phyloP scores from a whole-genome alignment of 2,797 vertebrate genomes.

The Tamandua tetradactyla region DNA sequence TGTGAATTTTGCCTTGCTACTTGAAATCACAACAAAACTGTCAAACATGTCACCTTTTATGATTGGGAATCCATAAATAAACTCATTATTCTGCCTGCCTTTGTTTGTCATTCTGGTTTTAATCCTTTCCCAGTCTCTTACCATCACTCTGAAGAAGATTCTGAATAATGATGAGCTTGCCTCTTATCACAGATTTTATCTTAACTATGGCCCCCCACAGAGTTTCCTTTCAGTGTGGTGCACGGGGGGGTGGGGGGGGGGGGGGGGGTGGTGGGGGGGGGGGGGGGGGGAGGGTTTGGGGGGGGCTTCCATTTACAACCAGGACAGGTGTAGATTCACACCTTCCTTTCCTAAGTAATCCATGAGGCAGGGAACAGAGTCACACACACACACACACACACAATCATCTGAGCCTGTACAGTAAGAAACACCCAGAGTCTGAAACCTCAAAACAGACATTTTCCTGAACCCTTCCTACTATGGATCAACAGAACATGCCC shows the following conservation, averaged over 20 bases:
- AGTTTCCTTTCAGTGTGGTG: background rate
- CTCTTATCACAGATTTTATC: background rate
- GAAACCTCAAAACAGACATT: background rate
- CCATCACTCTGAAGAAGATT: background rate
- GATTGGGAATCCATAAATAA: background rate
- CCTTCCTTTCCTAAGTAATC: background rate
- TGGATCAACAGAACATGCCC: background rate
- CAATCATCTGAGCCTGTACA: background rate
- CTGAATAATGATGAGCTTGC: background rate
- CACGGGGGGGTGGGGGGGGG: background rate
- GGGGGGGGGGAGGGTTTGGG: no score
- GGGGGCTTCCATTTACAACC: accelerated
- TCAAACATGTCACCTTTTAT: background rate
- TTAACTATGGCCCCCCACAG: background rate
- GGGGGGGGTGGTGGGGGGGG: no score
- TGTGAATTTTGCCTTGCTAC: background rate
- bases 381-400: background rate
- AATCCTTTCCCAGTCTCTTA: background rate
- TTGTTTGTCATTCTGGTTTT: background rate
- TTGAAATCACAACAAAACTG: background rate
- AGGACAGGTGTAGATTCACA: background rate
- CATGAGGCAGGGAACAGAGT: background rate
- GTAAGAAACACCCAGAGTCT: background rate
- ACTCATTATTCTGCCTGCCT: background rate
- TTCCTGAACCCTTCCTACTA: background rate